Evolutionary conservation across 2,113 vertebrate genomes (phyloP), one percentile per base, ranked within the genome.

Genomic region (Nothobranchius kuhntae): DNA sequence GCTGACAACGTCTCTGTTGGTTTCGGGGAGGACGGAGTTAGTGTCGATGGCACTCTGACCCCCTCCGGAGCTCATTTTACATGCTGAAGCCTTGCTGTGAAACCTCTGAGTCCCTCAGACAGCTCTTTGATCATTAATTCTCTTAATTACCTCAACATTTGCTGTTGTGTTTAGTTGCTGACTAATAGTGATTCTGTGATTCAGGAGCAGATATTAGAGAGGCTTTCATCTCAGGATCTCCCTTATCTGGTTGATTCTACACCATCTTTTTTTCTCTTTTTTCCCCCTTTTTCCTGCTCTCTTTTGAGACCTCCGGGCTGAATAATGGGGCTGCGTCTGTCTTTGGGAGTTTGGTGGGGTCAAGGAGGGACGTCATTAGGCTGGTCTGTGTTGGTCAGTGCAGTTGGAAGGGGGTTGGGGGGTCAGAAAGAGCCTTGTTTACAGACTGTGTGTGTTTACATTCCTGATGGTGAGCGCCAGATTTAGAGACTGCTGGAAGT

Each of bases 391-490:
- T 82, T 90, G 89, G 86, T 89, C 89, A 82, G 83, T 63, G 79
- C 82, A 87, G 86, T 89, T 69, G 75, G 74, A 84, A 74, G 81
- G 85, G 89, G 88, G 84, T 89, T 85, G 84, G 84, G 21, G 86
- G 85, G 87, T 88, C 75, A 86, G 82, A 89, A 84, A 77, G 87
- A 86, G 81, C 82, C 89, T 86, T 93, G 92, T 93, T 93, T 93
- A 93, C 91, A 93, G 91, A 91, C 88, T 84, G 86, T 63, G 68
- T 85, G 84, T 93, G 93, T 93, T 93, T 93, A 93, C 93, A 93
- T 93, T 93, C 91, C 92, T 90, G 85, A 85, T 89, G 89, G 86
- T 83, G 78, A 91, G 89, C 78, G 73, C 86, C 84, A 89, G 89
- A 89, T 90, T 92, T 85, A 87, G 90, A 87, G 81, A 80, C 89